Evolutionary conservation across 2,797 vertebrate genomes (phyloP), one percentile per base, ranked within the genome.

Genomic region (Agapornis canus): DNA sequence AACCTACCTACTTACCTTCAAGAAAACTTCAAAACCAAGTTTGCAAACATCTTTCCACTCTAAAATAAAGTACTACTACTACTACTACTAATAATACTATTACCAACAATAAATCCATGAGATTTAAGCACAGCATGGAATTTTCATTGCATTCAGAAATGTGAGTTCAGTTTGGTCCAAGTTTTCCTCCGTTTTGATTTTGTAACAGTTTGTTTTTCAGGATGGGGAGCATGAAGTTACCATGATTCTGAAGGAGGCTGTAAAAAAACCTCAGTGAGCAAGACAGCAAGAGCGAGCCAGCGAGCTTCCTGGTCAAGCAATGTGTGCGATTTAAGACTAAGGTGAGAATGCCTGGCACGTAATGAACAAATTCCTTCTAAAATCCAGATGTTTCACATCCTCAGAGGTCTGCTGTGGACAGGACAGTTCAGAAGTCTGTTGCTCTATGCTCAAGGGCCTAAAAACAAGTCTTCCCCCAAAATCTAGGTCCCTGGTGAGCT

Each of bases 311-410:
- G 22, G 43, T 65, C 66, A 77, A 84, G 70, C n/a, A 26, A 68
- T 6, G 15, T 8, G 16, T 11, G 52, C 12, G 17, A 83, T 18
- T 52, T 45, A 48, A 76, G 48, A 57, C 17, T 29, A 64, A 66
- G 14, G 3, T 17, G 69, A 65, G 13, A 56, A 15, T 1, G 0
- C 5, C 4, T 48, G 21, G 21, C 26, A 76, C 2, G 13, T 14
- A 68, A 65, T 1, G 1, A 63, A 63, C 21, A 69, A 82, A 65
- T 80, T 15, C 8, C 35, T 76, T 48, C 45, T 64, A 48, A 84
- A 92, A 84, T 56, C 43, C 63, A 76, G 27, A 35, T 51, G 8
- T 69, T 49, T 57, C 49, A 39, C 49, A 88, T 43, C 23, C 35
- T 75, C 57, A 21, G 40, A 75, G 16, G 39, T 32, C 45, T 60